A percentile compares a stretch with the other conserved stretches of the same genome.
Conservation (phyloP, 2,113 vertebrate species). For the Tragelaphus imberbis region DNA sequence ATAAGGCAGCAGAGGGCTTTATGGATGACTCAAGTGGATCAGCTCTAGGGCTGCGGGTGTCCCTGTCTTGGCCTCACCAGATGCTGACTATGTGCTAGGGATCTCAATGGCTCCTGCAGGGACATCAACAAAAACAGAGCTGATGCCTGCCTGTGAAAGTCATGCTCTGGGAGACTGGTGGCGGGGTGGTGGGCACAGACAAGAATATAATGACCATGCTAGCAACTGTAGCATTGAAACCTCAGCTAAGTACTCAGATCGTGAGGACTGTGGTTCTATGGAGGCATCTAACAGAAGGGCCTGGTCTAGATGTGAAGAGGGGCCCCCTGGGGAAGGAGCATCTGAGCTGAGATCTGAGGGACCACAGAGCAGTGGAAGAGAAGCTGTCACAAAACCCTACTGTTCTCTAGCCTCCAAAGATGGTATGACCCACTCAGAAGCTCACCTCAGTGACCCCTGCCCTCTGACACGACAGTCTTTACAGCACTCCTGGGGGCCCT, state of each 20-base stretch:
- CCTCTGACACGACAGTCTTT: not conserved
- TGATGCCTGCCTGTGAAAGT: not conserved
- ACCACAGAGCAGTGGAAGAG: not conserved
- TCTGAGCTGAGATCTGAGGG: not conserved
- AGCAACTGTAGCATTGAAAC: not conserved
- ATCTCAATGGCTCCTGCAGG: not conserved
- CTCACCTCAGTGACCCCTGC: accelerated
- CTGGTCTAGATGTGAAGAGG: not conserved
- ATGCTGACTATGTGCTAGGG: too few species aligned
- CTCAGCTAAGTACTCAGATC: not conserved
- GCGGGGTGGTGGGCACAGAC: not conserved
- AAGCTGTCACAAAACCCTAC: not conserved
- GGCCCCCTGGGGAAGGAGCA: not conserved
- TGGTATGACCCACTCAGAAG: not conserved
- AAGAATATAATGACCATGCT: too few species aligned
- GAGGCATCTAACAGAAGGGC: not conserved
- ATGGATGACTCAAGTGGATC: not conserved
- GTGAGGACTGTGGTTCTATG: not conserved
- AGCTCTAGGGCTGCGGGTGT: not conserved
- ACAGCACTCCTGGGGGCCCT: not conserved
- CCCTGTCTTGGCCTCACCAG: not conserved
- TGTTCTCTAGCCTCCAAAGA: not conserved
- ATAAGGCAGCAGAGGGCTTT: not conserved
- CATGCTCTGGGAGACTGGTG: not conserved
- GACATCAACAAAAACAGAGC: not conserved